These are phyloP conservation scores for Synergus umbraculus DNA, from an alignment of 2,888 invertebrate species.

Conservation along the genomic window DNA sequence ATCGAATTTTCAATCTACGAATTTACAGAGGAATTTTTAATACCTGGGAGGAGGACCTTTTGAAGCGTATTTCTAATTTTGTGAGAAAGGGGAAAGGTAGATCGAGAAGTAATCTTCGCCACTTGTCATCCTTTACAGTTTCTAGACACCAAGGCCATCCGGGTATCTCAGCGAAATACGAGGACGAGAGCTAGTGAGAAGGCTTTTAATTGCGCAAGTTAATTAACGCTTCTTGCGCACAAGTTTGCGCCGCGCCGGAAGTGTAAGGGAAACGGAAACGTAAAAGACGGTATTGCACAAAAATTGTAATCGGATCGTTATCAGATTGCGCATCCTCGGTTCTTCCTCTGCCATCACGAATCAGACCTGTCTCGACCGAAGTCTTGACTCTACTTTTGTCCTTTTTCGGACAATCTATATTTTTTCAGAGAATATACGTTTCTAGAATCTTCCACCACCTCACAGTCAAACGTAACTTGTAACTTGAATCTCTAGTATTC, in stretches of 20 bases:
- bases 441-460: no score
- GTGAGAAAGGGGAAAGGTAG: conserved; percentile 18
- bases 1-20: background rate
- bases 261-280: conserved; percentile 17
- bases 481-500: no score
- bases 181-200: conserved; percentile 23
- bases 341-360: background rate
- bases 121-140: conserved; percentile 30
- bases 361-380: background rate
- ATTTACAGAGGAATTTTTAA: conserved; percentile 7
- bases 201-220: conserved; percentile 38
- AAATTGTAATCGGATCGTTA: conserved; percentile 38
- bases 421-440: no score
- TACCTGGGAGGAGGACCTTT: background rate
- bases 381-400: background rate
- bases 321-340: conserved; percentile 26
- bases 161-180: conserved; percentile 37
- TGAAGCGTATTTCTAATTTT: conserved; percentile 29
- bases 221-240: conserved; percentile 36
- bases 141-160: conserved; percentile 36
- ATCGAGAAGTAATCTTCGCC: conserved; percentile 27
- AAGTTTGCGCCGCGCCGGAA: conserved; percentile 19
- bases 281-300: conserved; percentile 22
- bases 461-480: no score
- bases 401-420: no score